Evolutionary conservation across 1,140 invertebrate genomes (phyloP).

Genomic region (Drosophila ananassae): DNA sequence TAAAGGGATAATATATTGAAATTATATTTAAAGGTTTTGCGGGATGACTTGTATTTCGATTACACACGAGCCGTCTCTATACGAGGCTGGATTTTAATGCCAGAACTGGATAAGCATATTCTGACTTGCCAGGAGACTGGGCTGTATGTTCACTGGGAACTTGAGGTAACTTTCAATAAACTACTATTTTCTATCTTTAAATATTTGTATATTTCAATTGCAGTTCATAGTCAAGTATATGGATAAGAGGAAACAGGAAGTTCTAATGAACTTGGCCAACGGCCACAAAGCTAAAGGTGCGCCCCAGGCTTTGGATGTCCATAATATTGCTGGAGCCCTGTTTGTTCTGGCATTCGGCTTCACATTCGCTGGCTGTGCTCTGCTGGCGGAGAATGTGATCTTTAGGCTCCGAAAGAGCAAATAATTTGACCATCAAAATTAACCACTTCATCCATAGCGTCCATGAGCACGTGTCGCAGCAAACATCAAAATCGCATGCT

Average conservation of each 20-base stretch:
- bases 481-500: constrained; percentile 51
- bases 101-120: constrained; percentile 63
- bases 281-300: constrained; percentile 57
- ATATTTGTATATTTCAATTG: not conserved
- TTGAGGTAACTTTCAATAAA: constrained; percentile 41
- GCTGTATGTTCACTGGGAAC: constrained; percentile 71
- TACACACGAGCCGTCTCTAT: constrained; percentile 76
- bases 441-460: constrained; percentile 25
- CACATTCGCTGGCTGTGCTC: constrained; percentile 39
- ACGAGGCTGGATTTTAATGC: constrained; percentile 74
- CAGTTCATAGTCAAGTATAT: constrained; percentile 63
- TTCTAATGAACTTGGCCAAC: constrained; percentile 58
- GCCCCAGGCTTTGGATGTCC: constrained; percentile 59
- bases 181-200: not conserved
- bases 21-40: constrained; percentile 38
- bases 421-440: constrained; percentile 33
- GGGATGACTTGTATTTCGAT: constrained; percentile 77
- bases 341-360: constrained; percentile 72
- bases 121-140: constrained; percentile 66
- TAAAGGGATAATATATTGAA: not conserved
- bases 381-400: constrained; percentile 41
- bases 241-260: constrained; percentile 66
- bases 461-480: constrained; percentile 33
- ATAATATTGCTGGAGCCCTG: constrained; percentile 69
- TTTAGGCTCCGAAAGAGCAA: constrained; percentile 15